A percentile compares a stretch with the other conserved stretches of the same genome.
Evolutionary conservation across 2,797 vertebrate genomes (phyloP).

Genomic region (Phyllotis vaccarum): DNA sequence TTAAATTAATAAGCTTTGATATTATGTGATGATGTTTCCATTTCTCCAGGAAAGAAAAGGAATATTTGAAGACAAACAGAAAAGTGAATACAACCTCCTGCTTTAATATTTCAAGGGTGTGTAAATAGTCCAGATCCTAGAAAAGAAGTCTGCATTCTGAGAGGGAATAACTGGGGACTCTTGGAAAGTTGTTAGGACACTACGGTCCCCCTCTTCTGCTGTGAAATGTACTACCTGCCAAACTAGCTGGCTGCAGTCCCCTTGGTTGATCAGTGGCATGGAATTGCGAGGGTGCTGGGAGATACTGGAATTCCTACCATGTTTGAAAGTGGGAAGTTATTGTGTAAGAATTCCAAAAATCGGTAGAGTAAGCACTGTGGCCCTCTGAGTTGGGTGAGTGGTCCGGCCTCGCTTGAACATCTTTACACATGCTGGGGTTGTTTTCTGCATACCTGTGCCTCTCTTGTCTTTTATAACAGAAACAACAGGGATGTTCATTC

Average conservation of each 20-base stretch:
- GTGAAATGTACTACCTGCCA: not conserved
- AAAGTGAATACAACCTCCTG: not conserved
- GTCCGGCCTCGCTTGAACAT: not conserved
- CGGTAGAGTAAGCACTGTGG: not conserved
- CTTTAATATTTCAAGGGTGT: not conserved
- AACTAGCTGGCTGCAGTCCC: not conserved
- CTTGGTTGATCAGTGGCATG: not conserved
- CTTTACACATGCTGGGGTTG: not conserved
- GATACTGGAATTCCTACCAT: not conserved
- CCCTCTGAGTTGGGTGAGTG: not conserved
- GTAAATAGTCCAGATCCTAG: not conserved
- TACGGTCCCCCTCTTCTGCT: not conserved
- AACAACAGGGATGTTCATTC: not conserved
- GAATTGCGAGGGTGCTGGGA: not conserved
- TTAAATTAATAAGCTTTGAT: conserved; percentile 20
- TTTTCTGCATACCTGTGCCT: not conserved
- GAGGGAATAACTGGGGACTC: not conserved
- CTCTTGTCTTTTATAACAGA: not conserved
- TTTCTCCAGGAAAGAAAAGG: conserved; percentile 22
- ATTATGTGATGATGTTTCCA: not conserved
- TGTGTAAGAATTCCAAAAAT: not conserved
- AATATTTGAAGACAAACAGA: not conserved
- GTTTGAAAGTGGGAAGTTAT: not conserved
- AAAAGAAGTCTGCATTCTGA: not conserved
- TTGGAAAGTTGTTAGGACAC: not conserved